phyloP scores from a whole-genome alignment of 2,888 invertebrate genomes.

The Caenorhabditis sp. region DNA sequence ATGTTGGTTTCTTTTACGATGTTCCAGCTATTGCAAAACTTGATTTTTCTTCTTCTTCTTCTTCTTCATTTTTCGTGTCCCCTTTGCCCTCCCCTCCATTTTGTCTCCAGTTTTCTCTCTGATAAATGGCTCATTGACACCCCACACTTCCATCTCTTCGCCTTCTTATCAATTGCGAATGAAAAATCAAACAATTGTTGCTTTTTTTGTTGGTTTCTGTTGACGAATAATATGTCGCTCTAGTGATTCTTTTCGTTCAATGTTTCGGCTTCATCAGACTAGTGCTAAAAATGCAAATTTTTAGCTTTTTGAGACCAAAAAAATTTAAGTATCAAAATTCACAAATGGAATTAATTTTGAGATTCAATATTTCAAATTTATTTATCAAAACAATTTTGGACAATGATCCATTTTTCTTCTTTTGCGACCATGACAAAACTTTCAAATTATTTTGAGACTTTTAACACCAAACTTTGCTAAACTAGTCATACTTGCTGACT shows the following conservation, averaged over 20 bases:
- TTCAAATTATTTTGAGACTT: no score
- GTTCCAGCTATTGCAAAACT: slow-evolving; percentile 31
- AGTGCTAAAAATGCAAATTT: no score
- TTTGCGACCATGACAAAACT: no score
- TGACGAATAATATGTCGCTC: not conserved
- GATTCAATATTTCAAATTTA: no score
- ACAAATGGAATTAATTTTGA: no score
- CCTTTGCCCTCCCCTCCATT: slow-evolving; percentile 11
- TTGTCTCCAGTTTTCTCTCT: slow-evolving; percentile 14
- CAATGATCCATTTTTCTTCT: no score
- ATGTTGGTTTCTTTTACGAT: slow-evolving; percentile 16
- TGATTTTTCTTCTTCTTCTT: not conserved
- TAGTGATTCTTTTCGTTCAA: not conserved
- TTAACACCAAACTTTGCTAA: no score
- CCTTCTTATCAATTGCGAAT: slow-evolving; percentile 33
- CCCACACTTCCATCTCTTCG: not conserved
- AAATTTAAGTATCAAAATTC: no score
- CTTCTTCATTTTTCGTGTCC: not conserved
- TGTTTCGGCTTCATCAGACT: no score
- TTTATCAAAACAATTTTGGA: no score
- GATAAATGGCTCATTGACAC: slow-evolving; percentile 51
- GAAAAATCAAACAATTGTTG: slow-evolving; percentile 24
- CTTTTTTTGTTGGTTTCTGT: slow-evolving; percentile 3
- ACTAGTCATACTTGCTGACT: no score
- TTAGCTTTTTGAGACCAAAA: no score